Percentiles rank a stretch among this genome's conserved stretches.
phyloP scores from a whole-genome alignment of 2,113 vertebrate species.

The Rhinopithecus roxellana region DNA sequence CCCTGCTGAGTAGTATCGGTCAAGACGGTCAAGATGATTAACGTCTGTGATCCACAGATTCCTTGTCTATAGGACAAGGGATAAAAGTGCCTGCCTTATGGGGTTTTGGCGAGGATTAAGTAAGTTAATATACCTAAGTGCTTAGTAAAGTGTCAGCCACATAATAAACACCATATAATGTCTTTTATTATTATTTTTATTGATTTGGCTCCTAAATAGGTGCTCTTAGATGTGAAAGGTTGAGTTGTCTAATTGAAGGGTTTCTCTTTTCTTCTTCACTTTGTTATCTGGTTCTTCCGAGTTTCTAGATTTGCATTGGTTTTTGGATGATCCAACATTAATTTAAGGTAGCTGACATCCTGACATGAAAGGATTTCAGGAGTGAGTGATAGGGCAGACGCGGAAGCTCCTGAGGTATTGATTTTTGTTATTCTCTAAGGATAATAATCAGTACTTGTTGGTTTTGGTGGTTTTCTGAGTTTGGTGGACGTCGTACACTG shows the following conservation, averaged over 20 bases:
- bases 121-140: background rate
- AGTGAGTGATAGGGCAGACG: background rate
- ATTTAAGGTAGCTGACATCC: background rate
- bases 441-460: too few species aligned
- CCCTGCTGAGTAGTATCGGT: background rate
- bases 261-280: background rate
- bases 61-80: background rate
- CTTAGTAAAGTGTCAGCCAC: background rate
- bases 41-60: background rate
- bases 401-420: background rate
- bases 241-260: background rate
- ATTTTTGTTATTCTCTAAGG: background rate
- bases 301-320: background rate
- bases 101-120: background rate
- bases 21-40: background rate
- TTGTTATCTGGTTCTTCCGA: background rate
- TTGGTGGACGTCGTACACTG: accelerated
- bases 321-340: background rate
- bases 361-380: background rate
- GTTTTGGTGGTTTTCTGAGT: background rate
- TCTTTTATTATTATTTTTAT: background rate
- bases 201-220: background rate
- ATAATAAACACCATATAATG: background rate
- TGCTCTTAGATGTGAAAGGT: background rate
- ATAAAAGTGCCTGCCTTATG: too few species aligned